phyloP scores from a whole-genome alignment of 2,113 vertebrate species.

The Ciconia maguari region DNA sequence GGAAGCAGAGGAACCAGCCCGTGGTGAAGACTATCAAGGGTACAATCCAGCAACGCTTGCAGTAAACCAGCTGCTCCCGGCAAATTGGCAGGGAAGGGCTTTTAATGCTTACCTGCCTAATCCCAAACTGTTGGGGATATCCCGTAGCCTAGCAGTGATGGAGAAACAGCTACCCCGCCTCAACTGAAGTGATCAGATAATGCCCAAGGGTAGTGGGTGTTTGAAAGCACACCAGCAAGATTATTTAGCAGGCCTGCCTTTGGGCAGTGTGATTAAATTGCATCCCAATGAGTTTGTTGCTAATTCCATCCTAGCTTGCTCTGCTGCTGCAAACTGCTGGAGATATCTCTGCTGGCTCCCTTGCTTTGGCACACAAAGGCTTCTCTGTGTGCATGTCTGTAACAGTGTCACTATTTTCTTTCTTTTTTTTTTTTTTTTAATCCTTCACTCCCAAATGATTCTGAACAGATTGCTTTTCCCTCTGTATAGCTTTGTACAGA shows the following conservation, averaged over 20 bases:
- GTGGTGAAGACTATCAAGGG: not conserved
- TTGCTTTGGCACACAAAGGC: slow-evolving; percentile 26
- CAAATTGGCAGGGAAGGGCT: not conserved
- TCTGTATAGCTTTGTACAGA: slow-evolving; percentile 7
- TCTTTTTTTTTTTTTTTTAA: not conserved
- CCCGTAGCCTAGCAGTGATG: not conserved
- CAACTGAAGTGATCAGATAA: not conserved
- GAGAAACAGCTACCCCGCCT: not conserved
- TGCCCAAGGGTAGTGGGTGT: rapidly evolving
- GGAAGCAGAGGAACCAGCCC: not conserved
- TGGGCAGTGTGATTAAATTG: not conserved
- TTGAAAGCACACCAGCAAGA: not conserved
- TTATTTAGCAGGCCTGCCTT: not conserved
- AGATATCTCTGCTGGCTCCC: slow-evolving; percentile 55
- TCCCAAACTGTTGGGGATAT: not conserved
- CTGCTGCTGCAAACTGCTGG: not conserved
- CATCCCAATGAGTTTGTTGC: slow-evolving; percentile 8
- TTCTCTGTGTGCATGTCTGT: not conserved
- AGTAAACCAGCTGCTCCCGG: not conserved
- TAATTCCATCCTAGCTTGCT: not conserved
- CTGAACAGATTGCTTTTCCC: not conserved
- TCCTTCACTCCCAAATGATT: not conserved
- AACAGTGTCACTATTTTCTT: slow-evolving; percentile 14
- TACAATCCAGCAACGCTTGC: rapidly evolving
- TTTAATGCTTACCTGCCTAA: not conserved